A percentile compares a stretch with the other conserved stretches of the same genome.
Conservation (phyloP, 2,113 vertebrate species). For the Microtus pennsylvanicus region DNA sequence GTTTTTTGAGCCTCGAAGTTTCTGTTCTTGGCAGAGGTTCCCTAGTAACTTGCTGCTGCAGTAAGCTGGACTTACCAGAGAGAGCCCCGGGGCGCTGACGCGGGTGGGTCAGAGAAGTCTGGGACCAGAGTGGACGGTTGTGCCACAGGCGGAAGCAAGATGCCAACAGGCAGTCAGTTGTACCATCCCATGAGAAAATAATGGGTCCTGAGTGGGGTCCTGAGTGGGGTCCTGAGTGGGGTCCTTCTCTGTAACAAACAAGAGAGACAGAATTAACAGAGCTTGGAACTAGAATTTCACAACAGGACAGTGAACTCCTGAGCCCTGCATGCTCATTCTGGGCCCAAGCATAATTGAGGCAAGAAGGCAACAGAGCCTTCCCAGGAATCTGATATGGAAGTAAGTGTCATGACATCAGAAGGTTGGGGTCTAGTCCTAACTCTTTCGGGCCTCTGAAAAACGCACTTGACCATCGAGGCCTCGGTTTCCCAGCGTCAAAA, state of each 20-base stretch:
- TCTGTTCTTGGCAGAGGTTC: background rate
- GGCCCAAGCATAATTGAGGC: accelerated
- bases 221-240: background rate
- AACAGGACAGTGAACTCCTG: background rate
- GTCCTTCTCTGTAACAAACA: background rate
- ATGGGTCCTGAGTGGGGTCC: accelerated
- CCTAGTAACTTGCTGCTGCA: accelerated
- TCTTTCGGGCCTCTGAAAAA: background rate
- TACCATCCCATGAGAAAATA: background rate
- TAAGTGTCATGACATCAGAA: background rate
- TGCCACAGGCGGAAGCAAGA: background rate
- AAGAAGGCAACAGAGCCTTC: background rate
- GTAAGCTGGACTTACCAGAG: background rate
- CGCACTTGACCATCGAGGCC: background rate
- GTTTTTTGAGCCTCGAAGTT: background rate
- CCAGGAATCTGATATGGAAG: accelerated
- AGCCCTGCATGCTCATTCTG: accelerated
- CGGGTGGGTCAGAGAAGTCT: accelerated
- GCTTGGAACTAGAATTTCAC: background rate
- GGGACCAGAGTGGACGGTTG: accelerated
- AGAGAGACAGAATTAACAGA: background rate
- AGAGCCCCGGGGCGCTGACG: background rate
- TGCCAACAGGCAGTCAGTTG: accelerated
- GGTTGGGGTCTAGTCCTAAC: accelerated
- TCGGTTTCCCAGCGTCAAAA: background rate